phyloP scores from a whole-genome alignment of 2,113 vertebrate species.

The Synchiropus splendidus region DNA sequence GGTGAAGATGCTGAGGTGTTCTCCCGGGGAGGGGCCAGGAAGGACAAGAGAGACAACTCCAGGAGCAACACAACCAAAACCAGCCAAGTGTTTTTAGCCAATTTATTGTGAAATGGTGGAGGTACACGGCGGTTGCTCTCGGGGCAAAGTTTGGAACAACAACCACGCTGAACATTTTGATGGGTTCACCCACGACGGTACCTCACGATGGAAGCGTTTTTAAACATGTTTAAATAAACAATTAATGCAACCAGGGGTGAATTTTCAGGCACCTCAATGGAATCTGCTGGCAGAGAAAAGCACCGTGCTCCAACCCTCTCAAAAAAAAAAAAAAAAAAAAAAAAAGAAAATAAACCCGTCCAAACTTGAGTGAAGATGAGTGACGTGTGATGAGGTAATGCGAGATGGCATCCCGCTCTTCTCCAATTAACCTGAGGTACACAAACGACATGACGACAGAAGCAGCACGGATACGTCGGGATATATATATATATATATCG shows the following conservation, averaged over 20 bases:
- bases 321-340: constrained; percentile 22
- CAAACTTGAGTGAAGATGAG: constrained; percentile 39
- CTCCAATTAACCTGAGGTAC: constrained; percentile 90
- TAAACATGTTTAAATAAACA: neutral
- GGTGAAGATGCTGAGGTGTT: too few relatives aligned
- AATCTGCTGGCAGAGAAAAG: constrained; percentile 33
- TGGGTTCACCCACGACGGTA: constrained; percentile 48
- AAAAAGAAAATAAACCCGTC: constrained; percentile 40
- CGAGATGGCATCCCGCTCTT: constrained; percentile 70
- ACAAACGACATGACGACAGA: constrained; percentile 68
- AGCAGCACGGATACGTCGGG: constrained; percentile 69
- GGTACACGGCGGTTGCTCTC: constrained; percentile 75
- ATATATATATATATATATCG: constrained; percentile 26
- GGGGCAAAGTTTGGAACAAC: constrained; percentile 33
- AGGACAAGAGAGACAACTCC: constrained; percentile 1
- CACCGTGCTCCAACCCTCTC: constrained; percentile 21
- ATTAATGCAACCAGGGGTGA: too few relatives aligned
- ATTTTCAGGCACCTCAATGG: constrained; percentile 21
- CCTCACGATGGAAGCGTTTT: constrained; percentile 20
- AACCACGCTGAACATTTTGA: constrained; percentile 40
- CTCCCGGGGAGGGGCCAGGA: neutral
- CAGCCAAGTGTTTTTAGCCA: constrained; percentile 35
- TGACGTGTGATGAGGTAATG: constrained; percentile 77
- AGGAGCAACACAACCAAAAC: constrained; percentile 1
- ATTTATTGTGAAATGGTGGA: constrained; percentile 72